Evolutionary conservation across 2,888 invertebrate genomes (phyloP), one percentile per base, ranked within the genome.

Genomic region (Leucophenga montana): DNA sequence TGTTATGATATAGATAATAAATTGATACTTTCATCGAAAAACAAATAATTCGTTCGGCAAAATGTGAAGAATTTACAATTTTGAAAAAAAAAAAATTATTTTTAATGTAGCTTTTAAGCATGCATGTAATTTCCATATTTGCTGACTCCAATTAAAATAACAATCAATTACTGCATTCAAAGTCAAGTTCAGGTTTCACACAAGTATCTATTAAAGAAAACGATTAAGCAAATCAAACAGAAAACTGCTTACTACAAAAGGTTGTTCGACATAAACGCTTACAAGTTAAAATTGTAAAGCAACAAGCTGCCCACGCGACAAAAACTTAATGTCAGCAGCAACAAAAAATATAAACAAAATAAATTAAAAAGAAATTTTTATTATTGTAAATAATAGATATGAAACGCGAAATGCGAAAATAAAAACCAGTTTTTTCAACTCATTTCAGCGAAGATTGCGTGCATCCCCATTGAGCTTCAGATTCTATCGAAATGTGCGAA

Each of bases 381-480:
- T 27, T 3, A 67, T 71, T 70, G 73, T 48, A 72, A 74, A 73
- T 68, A 56, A 69, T 68, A 54, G 71, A 72, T 71, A 75, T 71
- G 70, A 74, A 74, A 81, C 4, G 27, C n/a, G 4, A 18, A 18
- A 65, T 57, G 27, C 65, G 31, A 14, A 71, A 65, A 54, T 70
- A 69, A 71, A 72, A 64, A 65, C n/a, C n/a, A n/a, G n/a, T n/a
- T n/a, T n/a, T n/a, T n/a, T n/a, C n/a, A n/a, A n/a, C n/a, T n/a
- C n/a, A n/a, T n/a, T n/a, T n/a, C n/a, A n/a, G n/a, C n/a, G n/a
- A n/a, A n/a, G n/a, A n/a, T n/a, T n/a, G n/a, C n/a, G 69, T 66
- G 66, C 67, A 53, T 44, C 50, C 39, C n/a, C n/a, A n/a, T n/a
- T 27, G 18, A 59, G 69, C 64, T 75, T 71, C 27, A 3, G 27